A percentile compares a stretch with the other conserved stretches of the same genome.
These are phyloP conservation scores for Ectropis grisescens DNA, from an alignment of 1,140 invertebrate species.

Conservation along the genomic window DNA sequence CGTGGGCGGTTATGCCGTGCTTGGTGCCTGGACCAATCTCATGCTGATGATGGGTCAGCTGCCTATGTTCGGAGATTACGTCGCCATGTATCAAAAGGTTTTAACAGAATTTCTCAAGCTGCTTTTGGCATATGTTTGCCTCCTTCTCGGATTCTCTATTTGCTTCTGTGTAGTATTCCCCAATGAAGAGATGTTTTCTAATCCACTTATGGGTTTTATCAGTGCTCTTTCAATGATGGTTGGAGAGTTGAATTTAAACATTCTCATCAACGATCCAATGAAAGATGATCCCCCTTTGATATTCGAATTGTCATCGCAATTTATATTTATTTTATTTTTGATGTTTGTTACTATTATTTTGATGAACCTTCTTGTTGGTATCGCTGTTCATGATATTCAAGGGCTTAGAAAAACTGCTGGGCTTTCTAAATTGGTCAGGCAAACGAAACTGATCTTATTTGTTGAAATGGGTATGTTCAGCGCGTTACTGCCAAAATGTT, in stretches of 20 bases:
- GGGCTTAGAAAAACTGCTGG: slow-evolving; percentile 78
- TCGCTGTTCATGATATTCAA: slow-evolving; percentile 78
- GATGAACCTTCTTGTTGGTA: slow-evolving; percentile 80
- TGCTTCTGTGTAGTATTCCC: slow-evolving; percentile 78
- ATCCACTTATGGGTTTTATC: slow-evolving; percentile 72
- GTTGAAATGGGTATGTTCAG: slow-evolving; percentile 76
- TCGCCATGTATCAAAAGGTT: slow-evolving; percentile 78
- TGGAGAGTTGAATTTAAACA: slow-evolving; percentile 76
- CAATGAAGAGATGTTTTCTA: slow-evolving; percentile 73
- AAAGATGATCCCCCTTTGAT: slow-evolving; percentile 46
- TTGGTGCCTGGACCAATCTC: slow-evolving; percentile 76
- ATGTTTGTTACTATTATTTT: slow-evolving; percentile 78
- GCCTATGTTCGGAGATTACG: slow-evolving; percentile 76
- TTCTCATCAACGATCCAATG: slow-evolving; percentile 70
- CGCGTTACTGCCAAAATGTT: slow-evolving; percentile 68
- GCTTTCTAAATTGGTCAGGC: slow-evolving; percentile 75
- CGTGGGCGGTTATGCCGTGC: slow-evolving; percentile 74
- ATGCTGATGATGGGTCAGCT: slow-evolving; percentile 77
- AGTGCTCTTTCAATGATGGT: slow-evolving; percentile 80
- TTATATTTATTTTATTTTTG: slow-evolving; percentile 75
- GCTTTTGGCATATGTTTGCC: slow-evolving; percentile 73
- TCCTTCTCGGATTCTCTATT: slow-evolving; percentile 75
- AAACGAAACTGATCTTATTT: slow-evolving; percentile 77
- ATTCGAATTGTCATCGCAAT: slow-evolving; percentile 72
- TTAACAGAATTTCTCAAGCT: slow-evolving; percentile 75